phyloP scores from a whole-genome alignment of 2,797 vertebrate genomes.

The Echiichthys vipera region DNA sequence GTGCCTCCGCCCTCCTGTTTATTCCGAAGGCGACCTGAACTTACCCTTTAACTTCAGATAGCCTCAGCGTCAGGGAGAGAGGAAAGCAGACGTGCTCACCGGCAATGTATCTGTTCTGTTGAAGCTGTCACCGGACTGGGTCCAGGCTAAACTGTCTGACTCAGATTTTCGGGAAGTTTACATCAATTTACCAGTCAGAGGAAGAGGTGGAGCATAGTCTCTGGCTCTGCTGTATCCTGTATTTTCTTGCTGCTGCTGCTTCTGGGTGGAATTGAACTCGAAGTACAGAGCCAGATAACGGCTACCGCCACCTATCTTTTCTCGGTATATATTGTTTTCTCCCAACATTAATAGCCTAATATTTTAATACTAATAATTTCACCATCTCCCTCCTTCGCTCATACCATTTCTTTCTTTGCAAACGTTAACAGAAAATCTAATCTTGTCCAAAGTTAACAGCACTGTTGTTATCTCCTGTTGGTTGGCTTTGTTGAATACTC shows the following conservation, averaged over 20 bases:
- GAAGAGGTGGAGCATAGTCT: constrained; percentile 57
- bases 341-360: no score
- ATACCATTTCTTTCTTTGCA: no score
- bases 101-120: background rate
- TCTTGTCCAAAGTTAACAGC: no score
- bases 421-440: no score
- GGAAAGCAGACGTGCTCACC: no score
- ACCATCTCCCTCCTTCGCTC: no score
- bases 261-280: no score
- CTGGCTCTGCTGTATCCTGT: background rate
- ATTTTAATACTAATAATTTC: no score
- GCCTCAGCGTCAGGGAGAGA: background rate
- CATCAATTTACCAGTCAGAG: constrained; percentile 13
- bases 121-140: background rate
- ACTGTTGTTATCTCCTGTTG: no score
- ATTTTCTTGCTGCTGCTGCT: background rate
- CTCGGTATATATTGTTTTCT: background rate
- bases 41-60: constrained; percentile 41
- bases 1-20: background rate
- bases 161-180: constrained; percentile 34
- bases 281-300: background rate
- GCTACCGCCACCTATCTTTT: constrained; percentile 49
- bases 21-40: constrained; percentile 6
- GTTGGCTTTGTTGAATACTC: no score
- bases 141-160: background rate